Evolutionary conservation across 2,113 vertebrate genomes (phyloP).

Genomic region (Hiodon alosoides): DNA sequence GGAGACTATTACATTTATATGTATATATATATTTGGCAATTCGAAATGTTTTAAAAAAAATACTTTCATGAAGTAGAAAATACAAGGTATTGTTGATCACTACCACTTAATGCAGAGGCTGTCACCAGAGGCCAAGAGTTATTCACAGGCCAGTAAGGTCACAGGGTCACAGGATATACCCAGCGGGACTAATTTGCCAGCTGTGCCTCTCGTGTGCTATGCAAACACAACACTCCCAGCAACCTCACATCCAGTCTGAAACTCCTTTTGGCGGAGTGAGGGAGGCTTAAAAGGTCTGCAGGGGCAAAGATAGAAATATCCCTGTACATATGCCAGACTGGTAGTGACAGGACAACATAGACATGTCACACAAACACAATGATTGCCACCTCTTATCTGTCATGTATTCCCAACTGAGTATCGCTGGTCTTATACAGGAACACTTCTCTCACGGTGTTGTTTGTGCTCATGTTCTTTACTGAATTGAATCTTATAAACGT

Average conservation of each 20-base stretch:
- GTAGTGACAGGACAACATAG: neutral
- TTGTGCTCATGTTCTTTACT: neutral
- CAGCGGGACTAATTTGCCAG: conserved; percentile 55
- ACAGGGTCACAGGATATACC: conserved; percentile 32
- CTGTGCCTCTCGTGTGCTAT: conserved; percentile 34
- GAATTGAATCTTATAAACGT: neutral
- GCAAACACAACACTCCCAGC: conserved; percentile 44
- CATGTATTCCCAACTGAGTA: conserved; percentile 2
- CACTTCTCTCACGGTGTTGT: neutral
- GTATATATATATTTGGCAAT: neutral
- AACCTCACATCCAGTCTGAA: conserved; percentile 7
- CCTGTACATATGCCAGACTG: neutral
- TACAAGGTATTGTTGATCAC: neutral
- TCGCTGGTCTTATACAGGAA: neutral
- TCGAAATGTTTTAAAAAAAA: neutral
- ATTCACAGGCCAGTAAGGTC: conserved; percentile 31
- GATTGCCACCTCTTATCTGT: neutral
- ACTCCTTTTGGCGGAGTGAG: conserved; percentile 19
- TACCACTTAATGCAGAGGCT: neutral
- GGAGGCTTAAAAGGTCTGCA: conserved; percentile 34
- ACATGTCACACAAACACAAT: too few species aligned
- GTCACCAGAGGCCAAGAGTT: neutral
- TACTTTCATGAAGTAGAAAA: neutral
- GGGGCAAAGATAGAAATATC: conserved; percentile 43
- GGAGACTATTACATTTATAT: too few species aligned